Evolutionary conservation across 2,888 invertebrate species (phyloP), one percentile per base, ranked within the genome.

Genomic region (Drosophila birchii): DNA sequence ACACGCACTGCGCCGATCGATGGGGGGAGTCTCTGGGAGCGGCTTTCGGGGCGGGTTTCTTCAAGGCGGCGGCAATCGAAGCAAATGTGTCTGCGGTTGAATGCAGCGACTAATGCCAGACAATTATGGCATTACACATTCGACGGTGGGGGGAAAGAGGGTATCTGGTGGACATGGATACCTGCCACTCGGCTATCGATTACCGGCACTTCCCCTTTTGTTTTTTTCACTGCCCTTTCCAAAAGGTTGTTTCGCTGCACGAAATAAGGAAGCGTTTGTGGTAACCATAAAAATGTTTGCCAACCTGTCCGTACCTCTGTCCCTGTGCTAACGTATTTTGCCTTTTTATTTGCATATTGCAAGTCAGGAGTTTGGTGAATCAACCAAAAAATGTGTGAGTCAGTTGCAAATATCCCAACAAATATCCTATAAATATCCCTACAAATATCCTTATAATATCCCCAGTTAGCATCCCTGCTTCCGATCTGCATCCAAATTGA

Each of bases 31-130:
- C 34, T 36, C 16, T 18, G 16, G 5, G 29, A 14, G 34, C 16
- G 36, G 11, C 5, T 23, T 53, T 36, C n/a, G 12, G n/a, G 36
- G 34, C 43, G 47, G 23, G 26, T 29, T 6, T 29, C 18, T 29
- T 16, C 11, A 9, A 12, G 32, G 67, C 64, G 32, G 67, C 64
- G 45, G 64, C 41, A 59, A 67, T 45, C 62, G 63, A 67, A 53
- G 58, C 56, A 61, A 75, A 86, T 86, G 67, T 76, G 61, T 72
- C 78, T 80, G 80, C 83, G 86, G 88, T 82, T 86, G 86, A 88
- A 72, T 80, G 78, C 86, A 82, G 66, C 74, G 49, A 59, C 81
- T 83, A 83, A 83, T 83, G 71, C 81, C 76, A 80, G 67, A 73
- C 81, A 86, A 78, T 88, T 88, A 86, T 68, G 78, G 59, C 68